Evolutionary conservation across 35 echinoderm and acorn worm species (phyloP), one percentile per base, ranked within the genome.

Genomic region (Lytechinus pictus): DNA sequence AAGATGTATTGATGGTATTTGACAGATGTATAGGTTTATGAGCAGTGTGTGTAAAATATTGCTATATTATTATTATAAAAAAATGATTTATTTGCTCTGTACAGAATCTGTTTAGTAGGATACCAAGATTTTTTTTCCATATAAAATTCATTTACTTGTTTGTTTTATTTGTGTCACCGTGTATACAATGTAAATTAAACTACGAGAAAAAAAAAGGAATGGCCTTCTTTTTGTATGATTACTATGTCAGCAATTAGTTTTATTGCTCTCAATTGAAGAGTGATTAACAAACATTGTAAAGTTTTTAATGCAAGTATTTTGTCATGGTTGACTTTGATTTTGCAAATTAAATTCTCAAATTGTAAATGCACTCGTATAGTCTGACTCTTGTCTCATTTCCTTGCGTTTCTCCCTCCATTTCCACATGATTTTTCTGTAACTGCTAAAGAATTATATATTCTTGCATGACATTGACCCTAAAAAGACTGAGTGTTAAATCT

Each of bases 301-400:
- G 92, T 57, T 93, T 93, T 53, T 93, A 93, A 93, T 93, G 92
- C 92, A 93, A 93, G 92, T 93, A 93, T 93, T 57, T 93, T 93
- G 92, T 93, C 92, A 93, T 93, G 92, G 92, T 93, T 57, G 54
- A 93, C 53, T 93, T 93, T 93, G 92, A 93, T 93, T 93, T 93
- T 55, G 92, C 92, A 55, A 93, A 93, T 93, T 93, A 93, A 93
- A 93, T 93, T 93, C 92, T 93, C 92, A 93, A 93, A 53, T 11
- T 93, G 92, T 93, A 93, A 93, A 54, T 54, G 92, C 92, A 93
- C 16, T 79, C 66, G 7, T 21, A 87, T 33, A 90, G 33, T 44
- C 33, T 44, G 66, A 79, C 66, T 71, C 16, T 5, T 79, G 66
- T 79, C 12, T 79, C 3, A 19, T 24, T 79, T 24, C 21, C 16